Evolutionary conservation across 2,888 invertebrate species (phyloP), one percentile per base, ranked within the genome.

Genomic region (Conus canariensis): DNA sequence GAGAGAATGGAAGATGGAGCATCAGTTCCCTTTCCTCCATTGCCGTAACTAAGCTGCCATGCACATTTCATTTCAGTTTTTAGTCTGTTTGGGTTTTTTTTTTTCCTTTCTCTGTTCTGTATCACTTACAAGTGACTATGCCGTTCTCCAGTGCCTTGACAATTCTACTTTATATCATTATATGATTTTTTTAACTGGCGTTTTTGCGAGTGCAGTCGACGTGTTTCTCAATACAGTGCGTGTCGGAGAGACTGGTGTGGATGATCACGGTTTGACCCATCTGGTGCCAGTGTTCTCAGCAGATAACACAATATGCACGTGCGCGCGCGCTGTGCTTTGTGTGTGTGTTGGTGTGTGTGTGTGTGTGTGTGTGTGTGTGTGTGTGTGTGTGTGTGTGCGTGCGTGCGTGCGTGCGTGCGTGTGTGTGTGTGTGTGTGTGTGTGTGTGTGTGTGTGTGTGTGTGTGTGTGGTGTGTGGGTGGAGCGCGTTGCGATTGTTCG

Each of bases 151-250:
- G 45, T 45, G 45, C 45, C 4, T 45, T 45, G 74, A n/a, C 10
- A 9, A n/a, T 74, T n/a, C n/a, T n/a, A 7, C n/a, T n/a, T 74
- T 6, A 22, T 74, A n/a, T 6, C 22, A 2, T n/a, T 25, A 5
- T 4, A 74, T 9, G 70, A 19, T 70, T 74, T 74, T 74, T 74
- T 45, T 45, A 45, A 45, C 45, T 45, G 45, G 45, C 45, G 45
- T 45, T 45, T 45, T 45, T 74, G 9, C 9, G 70, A 8, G 30
- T 10, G 30, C 25, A 30, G 77, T 22, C 60, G 60, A 85, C 60
- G 85, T 85, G 85, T 22, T 60, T 60, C 85, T 85, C 85, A 60
- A 85, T 85, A 64, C 60, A 25, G 30, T 60, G 25, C 60, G 60
- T 60, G 85, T 85, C 25, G 64, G 85, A 83, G 85, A 25, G 60